Conservation (phyloP, 2,888 invertebrate genomes). For the Dynastes hyllus region DNA sequence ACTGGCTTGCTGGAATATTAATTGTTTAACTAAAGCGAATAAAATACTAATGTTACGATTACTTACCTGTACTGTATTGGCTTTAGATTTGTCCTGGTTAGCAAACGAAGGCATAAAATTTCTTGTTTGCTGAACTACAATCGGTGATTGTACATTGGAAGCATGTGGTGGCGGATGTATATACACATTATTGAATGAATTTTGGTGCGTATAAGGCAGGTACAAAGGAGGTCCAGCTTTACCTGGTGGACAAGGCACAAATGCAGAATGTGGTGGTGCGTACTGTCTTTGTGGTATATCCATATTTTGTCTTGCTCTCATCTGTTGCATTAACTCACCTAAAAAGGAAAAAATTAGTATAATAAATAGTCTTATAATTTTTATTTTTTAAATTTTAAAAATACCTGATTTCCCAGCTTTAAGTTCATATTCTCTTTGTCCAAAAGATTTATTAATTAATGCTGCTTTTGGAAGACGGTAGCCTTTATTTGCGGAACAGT, state of each 20-base stretch:
- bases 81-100: constrained; percentile 23
- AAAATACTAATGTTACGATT: background rate
- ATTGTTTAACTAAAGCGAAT: no score
- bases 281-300: constrained; percentile 10
- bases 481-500: constrained; percentile 71
- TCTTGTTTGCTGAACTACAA: constrained; percentile 34
- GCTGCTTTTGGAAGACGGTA: constrained; percentile 74
- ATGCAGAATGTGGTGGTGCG: constrained; percentile 42
- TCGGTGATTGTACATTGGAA: constrained; percentile 14
- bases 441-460: constrained; percentile 78
- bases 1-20: background rate
- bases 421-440: constrained; percentile 65
- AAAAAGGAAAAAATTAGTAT: constrained; percentile 36
- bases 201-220: constrained; percentile 30
- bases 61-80: constrained; percentile 1
- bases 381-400: background rate
- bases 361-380: background rate
- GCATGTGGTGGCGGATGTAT: constrained; percentile 20
- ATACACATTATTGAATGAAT: constrained; percentile 31
- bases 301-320: constrained; percentile 30
- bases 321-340: constrained; percentile 44
- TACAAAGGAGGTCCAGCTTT: constrained; percentile 37
- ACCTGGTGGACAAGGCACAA: constrained; percentile 32
- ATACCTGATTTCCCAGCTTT: constrained; percentile 40
- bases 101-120: constrained; percentile 42